Conservation (phyloP, 2,113 vertebrate genomes). For the Formicarius rufipectus region DNA sequence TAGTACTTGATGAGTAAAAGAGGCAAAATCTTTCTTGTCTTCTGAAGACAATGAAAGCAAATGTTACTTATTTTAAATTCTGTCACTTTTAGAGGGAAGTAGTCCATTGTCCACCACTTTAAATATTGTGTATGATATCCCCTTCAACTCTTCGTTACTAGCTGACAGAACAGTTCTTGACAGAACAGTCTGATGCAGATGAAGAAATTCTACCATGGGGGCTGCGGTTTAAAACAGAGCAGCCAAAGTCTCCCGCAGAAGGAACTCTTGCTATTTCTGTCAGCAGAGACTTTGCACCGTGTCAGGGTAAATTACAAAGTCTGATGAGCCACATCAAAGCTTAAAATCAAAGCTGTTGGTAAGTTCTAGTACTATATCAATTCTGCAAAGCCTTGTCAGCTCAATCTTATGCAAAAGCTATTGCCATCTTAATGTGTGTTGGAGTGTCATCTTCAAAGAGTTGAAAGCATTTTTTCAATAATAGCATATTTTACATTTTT, state of each 20-base stretch:
- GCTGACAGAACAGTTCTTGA: too few species aligned
- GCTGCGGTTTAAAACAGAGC: neutral
- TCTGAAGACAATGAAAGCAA: neutral
- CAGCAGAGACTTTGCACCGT: neutral
- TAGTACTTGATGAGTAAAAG: neutral
- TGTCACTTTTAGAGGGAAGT: neutral
- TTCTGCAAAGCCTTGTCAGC: neutral
- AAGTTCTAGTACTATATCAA: neutral
- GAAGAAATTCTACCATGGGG: neutral
- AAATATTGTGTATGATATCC: neutral
- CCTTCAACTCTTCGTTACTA: neutral
- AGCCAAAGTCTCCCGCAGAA: neutral
- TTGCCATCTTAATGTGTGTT: neutral
- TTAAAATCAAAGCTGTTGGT: neutral
- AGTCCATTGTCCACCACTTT: neutral
- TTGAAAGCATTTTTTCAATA: neutral
- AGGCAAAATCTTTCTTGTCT: neutral
- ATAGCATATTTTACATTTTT: neutral
- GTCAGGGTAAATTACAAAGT: neutral
- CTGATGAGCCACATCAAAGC: constrained; percentile 25
- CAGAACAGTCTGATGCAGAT: neutral
- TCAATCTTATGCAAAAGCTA: neutral
- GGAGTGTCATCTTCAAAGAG: neutral
- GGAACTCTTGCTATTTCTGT: neutral
- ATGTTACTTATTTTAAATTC: neutral